A percentile compares a stretch with the other conserved stretches of the same genome.
Evolutionary conservation across 2,888 invertebrate genomes (phyloP).

Genomic region (Disparrhopalites patrizii): DNA sequence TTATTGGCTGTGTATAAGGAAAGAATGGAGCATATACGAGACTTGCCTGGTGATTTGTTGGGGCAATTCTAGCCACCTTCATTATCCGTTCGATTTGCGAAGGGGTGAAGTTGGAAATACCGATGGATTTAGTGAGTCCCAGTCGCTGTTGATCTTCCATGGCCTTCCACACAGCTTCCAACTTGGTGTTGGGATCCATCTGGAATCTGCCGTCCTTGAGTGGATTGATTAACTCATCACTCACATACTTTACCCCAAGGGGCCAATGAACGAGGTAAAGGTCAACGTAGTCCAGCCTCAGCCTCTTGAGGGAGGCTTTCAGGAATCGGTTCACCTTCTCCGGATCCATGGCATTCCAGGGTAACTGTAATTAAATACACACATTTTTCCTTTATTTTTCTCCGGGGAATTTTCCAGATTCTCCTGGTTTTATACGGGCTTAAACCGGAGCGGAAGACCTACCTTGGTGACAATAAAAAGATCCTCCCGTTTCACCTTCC

Average conservation of each 20-base stretch:
- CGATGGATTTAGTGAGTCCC: slow-evolving; percentile 73
- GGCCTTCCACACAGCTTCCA: slow-evolving; percentile 65
- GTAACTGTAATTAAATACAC: slow-evolving; percentile 56
- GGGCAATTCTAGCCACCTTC: slow-evolving; percentile 60
- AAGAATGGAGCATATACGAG: neutral
- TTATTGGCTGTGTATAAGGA: neutral
- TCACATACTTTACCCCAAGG: slow-evolving; percentile 63
- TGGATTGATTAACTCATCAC: slow-evolving; percentile 57
- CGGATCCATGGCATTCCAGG: slow-evolving; percentile 61
- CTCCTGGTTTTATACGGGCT: too few relatives aligned
- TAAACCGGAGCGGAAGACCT: too few relatives aligned
- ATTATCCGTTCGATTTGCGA: slow-evolving; percentile 67
- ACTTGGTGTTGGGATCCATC: slow-evolving; percentile 54
- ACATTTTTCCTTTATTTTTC: neutral
- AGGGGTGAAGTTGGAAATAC: slow-evolving; percentile 77
- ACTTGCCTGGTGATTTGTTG: slow-evolving; percentile 56
- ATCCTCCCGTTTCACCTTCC: slow-evolving; percentile 68
- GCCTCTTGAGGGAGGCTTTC: slow-evolving; percentile 63
- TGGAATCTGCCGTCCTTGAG: slow-evolving; percentile 31
- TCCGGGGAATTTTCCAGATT: too few relatives aligned
- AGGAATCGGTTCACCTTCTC: slow-evolving; percentile 65
- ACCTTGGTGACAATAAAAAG: slow-evolving; percentile 82
- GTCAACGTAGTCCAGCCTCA: slow-evolving; percentile 76
- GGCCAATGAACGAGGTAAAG: slow-evolving; percentile 77
- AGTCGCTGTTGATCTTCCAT: slow-evolving; percentile 65